Conservation (phyloP, 2,888 invertebrate genomes). For the Dysmachus trigonus region DNA sequence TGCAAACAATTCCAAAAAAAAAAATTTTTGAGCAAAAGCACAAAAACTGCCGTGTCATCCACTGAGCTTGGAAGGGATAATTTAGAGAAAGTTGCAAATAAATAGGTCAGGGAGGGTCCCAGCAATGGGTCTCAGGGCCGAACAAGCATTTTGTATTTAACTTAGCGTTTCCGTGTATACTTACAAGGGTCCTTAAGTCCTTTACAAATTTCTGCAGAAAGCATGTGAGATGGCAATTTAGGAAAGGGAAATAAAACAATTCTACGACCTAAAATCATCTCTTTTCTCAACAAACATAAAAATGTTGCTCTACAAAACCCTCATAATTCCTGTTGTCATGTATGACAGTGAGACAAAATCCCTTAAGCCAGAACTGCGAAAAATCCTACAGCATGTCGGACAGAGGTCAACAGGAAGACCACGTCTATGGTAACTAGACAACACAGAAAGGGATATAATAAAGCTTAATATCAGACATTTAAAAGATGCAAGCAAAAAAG, state of each 20-base stretch:
- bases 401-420: neutral
- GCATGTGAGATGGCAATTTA: too few species aligned
- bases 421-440: neutral
- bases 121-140: neutral
- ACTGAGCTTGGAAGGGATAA: neutral
- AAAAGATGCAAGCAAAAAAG: neutral
- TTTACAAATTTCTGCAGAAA: neutral
- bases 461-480: neutral
- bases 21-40: neutral
- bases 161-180: neutral
- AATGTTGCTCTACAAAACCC: neutral
- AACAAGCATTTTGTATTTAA: neutral
- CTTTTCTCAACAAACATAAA: too few species aligned
- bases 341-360: neutral
- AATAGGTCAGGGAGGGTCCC: conserved; percentile 4
- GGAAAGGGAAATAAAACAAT: too few species aligned
- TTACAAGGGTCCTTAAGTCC: neutral
- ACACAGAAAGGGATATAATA: neutral
- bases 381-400: neutral
- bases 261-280: too few species aligned
- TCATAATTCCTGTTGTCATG: neutral
- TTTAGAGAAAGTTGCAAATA: neutral
- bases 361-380: too few species aligned
- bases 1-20: conserved; percentile 15
- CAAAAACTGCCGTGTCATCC: neutral